Conservation (phyloP, 1,140 invertebrate genomes). For the Zaprionus africanus region DNA sequence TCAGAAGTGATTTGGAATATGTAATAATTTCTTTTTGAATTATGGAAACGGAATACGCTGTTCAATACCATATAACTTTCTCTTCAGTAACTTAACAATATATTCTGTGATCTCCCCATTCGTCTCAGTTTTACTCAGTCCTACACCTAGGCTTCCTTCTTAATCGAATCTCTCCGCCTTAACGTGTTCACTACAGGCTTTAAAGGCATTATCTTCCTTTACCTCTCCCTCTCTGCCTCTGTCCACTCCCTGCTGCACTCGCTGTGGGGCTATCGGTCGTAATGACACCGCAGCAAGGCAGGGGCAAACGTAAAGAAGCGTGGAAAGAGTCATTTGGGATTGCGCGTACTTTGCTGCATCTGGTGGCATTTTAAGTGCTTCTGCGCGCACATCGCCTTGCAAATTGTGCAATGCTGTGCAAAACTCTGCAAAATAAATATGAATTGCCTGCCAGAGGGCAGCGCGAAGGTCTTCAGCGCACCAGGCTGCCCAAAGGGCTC, state of each 20-base stretch:
- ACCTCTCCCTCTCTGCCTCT: not conserved
- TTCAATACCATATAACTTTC: too few relatives aligned
- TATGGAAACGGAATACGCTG: too few relatives aligned
- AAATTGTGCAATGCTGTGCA: constrained; percentile 29
- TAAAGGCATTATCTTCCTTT: not conserved
- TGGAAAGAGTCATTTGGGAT: constrained; percentile 40
- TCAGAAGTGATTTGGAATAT: too few relatives aligned
- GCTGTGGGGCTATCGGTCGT: not conserved
- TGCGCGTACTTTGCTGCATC: constrained; percentile 1
- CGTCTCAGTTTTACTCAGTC: not conserved
- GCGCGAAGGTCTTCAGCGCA: constrained; percentile 15
- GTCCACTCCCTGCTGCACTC: constrained; percentile 11
- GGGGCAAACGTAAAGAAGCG: constrained; percentile 10
- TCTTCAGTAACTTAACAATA: too few relatives aligned
- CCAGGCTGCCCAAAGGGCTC: constrained; percentile 14
- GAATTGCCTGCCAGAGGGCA: constrained; percentile 27
- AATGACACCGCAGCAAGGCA: not conserved
- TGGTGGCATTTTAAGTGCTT: constrained; percentile 27
- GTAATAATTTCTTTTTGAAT: too few relatives aligned
- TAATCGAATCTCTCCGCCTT: not conserved
- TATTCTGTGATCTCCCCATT: not conserved
- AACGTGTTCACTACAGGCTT: not conserved
- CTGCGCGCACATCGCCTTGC: constrained; percentile 11
- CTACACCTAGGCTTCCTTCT: not conserved
- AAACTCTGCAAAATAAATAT: constrained; percentile 51